Conservation (phyloP, 2,888 invertebrate species). For the Cartodere bifasciata region DNA sequence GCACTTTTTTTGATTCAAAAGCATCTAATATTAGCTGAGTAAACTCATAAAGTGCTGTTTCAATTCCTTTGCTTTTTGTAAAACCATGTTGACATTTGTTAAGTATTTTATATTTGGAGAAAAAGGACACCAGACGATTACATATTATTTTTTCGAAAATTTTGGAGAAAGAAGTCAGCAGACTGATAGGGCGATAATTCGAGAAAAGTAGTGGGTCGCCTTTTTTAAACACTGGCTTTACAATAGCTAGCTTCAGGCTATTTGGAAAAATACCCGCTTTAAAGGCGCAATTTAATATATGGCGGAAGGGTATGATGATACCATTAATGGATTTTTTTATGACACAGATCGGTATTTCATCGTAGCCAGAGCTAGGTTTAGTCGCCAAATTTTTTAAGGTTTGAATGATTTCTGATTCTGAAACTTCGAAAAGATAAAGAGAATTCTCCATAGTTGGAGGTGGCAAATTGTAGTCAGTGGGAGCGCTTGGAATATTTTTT, state of each 20-base stretch:
- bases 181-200: not conserved
- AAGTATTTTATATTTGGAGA: constrained; percentile 7
- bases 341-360: constrained; percentile 3
- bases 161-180: constrained; percentile 6
- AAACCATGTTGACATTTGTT: constrained; percentile 3
- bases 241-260: not conserved
- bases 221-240: not conserved
- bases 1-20: constrained; percentile 2
- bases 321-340: not conserved
- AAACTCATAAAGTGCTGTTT: constrained; percentile 6
- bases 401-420: not conserved
- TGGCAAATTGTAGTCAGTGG: not conserved
- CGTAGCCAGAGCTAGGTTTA: constrained; percentile 1
- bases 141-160: constrained; percentile 9
- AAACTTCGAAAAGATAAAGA: constrained; percentile 3
- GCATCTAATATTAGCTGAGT: not conserved
- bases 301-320: not conserved
- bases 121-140: constrained; percentile 1
- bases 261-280: constrained; percentile 2
- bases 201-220: not conserved
- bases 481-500: not conserved
- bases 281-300: constrained; percentile 3
- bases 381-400: not conserved
- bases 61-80: constrained; percentile 1
- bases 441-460: not conserved